These are phyloP conservation scores for Patella ulyssiponensis DNA, from an alignment of 2,888 invertebrate species.

Conservation along the genomic window DNA sequence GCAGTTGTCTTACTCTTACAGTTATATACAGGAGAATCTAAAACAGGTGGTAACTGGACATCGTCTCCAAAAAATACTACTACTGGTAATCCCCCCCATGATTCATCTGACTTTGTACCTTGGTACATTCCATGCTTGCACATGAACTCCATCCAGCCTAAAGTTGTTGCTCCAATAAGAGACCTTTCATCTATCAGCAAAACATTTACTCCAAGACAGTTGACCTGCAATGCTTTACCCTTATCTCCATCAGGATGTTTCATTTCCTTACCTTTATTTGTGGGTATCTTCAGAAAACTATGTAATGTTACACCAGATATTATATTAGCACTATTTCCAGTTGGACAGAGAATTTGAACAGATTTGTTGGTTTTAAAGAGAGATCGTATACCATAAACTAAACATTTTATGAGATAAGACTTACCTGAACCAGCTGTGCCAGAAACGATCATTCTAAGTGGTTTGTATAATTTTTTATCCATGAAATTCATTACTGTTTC, in stretches of 20 bases:
- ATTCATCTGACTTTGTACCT: slow-evolving; percentile 4
- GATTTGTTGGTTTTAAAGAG: slow-evolving; percentile 32
- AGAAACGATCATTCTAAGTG: slow-evolving; percentile 35
- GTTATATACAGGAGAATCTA: slow-evolving; percentile 41
- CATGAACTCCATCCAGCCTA: slow-evolving; percentile 37
- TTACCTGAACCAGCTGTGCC: slow-evolving; percentile 46
- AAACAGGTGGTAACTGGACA: slow-evolving; percentile 43
- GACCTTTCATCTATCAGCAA: slow-evolving; percentile 45
- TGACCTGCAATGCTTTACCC: slow-evolving; percentile 29
- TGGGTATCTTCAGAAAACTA: slow-evolving; percentile 43
- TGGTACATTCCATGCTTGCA: slow-evolving; percentile 28
- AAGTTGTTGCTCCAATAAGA: slow-evolving; percentile 33
- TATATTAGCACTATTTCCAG: slow-evolving; percentile 45
- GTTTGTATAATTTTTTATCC: slow-evolving; percentile 23
- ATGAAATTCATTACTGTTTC: slow-evolving; percentile 27
- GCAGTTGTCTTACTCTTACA: slow-evolving; percentile 24
- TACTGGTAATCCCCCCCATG: slow-evolving; percentile 44
- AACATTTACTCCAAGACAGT: slow-evolving; percentile 34
- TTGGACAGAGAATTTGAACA: slow-evolving; percentile 45
- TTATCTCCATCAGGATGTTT: slow-evolving; percentile 35
- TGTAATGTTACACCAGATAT: slow-evolving; percentile 42
- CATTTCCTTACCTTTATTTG: slow-evolving; percentile 36
- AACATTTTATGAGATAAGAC: slow-evolving; percentile 41
- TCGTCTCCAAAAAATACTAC: slow-evolving; percentile 46
- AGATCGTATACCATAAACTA: slow-evolving; percentile 32